Evolutionary conservation across 1,140 invertebrate species (phyloP).

Genomic region (Caenorhabditis remanei): DNA sequence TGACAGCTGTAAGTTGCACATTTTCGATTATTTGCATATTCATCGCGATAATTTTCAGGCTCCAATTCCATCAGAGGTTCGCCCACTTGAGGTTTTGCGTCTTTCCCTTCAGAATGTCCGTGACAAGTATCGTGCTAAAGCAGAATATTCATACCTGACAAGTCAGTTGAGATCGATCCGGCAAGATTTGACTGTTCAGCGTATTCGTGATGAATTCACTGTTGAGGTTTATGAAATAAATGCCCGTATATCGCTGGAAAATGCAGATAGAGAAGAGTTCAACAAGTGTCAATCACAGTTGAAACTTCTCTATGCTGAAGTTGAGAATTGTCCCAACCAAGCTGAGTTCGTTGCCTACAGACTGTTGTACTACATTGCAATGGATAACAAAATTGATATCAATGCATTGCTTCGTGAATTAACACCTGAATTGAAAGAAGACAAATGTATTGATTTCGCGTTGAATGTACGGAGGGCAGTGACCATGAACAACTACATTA

Average conservation of each 20-base stretch:
- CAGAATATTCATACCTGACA: conserved; percentile 67
- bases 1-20: conserved; percentile 64
- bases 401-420: conserved; percentile 50
- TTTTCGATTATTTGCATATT: not conserved
- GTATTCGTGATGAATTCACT: conserved; percentile 57
- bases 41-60: conserved; percentile 51
- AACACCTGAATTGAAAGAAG: conserved; percentile 19
- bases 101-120: conserved; percentile 68
- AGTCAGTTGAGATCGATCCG: conserved; percentile 59
- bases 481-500: conserved; percentile 47
- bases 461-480: conserved; percentile 50
- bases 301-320: conserved; percentile 59
- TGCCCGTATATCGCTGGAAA: conserved; percentile 62
- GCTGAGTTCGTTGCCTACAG: conserved; percentile 61
- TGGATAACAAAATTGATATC: conserved; percentile 60
- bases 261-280: conserved; percentile 64
- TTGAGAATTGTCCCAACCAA: conserved; percentile 52
- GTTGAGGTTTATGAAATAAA: conserved; percentile 64
- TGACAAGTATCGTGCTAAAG: conserved; percentile 62
- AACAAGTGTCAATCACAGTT: conserved; percentile 64
- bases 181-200: conserved; percentile 61
- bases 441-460: conserved; percentile 53
- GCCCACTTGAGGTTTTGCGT: conserved; percentile 62
- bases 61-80: conserved; percentile 68
- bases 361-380: conserved; percentile 62